Evolutionary conservation across 2,888 invertebrate genomes (phyloP).

Genomic region (Eueremaeus valkanovi): DNA sequence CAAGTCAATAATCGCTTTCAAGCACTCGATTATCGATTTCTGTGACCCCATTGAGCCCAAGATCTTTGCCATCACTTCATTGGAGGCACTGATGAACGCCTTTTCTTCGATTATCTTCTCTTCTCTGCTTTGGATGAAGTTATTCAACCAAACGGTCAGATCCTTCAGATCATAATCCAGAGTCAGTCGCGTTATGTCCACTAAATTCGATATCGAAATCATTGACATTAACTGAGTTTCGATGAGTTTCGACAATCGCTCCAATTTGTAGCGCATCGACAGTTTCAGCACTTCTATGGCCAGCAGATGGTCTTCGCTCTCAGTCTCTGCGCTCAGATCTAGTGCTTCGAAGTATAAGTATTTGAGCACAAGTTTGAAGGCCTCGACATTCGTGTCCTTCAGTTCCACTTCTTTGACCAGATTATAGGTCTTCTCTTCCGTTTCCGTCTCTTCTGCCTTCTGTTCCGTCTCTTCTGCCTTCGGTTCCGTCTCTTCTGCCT

Average conservation of each 20-base stretch:
- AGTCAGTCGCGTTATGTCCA: background rate
- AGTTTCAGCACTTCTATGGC: background rate
- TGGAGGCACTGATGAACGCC: background rate
- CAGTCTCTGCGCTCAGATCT: background rate
- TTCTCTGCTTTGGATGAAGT: background rate
- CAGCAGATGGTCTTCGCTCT: background rate
- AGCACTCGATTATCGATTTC: background rate
- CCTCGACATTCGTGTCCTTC: background rate
- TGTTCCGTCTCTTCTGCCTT: background rate
- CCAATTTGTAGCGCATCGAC: background rate
- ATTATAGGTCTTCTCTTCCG: background rate
- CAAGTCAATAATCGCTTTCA: background rate
- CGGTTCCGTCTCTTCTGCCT: background rate
- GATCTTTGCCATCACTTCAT: background rate
- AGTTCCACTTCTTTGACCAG: background rate
- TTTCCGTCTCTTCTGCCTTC: background rate
- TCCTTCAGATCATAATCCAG: background rate
- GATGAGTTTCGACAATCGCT: background rate
- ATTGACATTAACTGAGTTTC: background rate
- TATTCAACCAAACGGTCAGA: background rate
- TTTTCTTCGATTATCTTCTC: background rate
- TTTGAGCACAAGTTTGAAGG: conserved; percentile 1
- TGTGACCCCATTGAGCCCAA: background rate
- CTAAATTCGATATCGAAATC: background rate
- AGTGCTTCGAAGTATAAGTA: background rate